Conservation (phyloP, 2,888 invertebrate species). For the Dolichopus griseipennis region DNA sequence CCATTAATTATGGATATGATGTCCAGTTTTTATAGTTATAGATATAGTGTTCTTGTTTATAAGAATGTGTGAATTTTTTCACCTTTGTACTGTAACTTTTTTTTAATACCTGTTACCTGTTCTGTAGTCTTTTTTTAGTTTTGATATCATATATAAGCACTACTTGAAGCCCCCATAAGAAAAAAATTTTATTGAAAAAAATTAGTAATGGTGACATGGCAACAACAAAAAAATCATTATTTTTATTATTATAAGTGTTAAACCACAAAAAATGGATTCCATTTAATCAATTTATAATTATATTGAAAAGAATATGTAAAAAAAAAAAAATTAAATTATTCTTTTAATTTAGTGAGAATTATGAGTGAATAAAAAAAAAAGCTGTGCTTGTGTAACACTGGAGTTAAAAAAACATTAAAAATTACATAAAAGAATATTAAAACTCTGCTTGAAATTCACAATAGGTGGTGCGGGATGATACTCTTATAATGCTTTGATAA, state of each 20-base stretch:
- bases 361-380: not conserved
- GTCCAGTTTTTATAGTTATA: no score
- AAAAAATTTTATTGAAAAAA: not conserved
- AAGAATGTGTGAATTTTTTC: no score
- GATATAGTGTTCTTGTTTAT: no score
- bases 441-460: not conserved
- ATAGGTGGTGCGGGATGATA: constrained; percentile 1
- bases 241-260: not conserved
- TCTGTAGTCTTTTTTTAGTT: no score
- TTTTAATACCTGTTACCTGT: no score
- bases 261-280: not conserved
- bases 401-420: not conserved
- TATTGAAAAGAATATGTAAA: not conserved
- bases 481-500: not conserved
- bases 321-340: not conserved
- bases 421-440: not conserved
- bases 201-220: constrained; percentile 1
- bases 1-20: no score
- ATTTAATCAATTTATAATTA: not conserved
- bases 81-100: no score
- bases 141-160: no score
- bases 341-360: not conserved
- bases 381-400: not conserved
- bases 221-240: not conserved
- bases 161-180: no score